Conservation (phyloP, 2,113 vertebrate genomes). For the Corapipo altera region DNA sequence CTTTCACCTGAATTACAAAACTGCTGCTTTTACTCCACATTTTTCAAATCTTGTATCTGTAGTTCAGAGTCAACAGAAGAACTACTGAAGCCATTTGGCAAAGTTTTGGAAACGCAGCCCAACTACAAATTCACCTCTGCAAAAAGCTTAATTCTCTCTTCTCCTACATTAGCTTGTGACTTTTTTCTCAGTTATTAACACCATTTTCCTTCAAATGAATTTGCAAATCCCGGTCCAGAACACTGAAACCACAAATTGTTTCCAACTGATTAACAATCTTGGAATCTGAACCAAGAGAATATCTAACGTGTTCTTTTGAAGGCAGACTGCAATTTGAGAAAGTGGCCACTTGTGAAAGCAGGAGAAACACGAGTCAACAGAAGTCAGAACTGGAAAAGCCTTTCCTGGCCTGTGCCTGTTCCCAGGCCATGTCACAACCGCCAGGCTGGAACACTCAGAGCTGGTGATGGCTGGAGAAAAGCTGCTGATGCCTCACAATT, state of each 20-base stretch:
- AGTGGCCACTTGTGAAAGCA: neutral
- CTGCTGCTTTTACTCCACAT: neutral
- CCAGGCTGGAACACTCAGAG: neutral
- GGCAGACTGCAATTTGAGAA: neutral
- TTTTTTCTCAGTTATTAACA: neutral
- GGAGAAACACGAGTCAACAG: neutral
- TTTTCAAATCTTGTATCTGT: neutral
- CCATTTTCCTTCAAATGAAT: neutral
- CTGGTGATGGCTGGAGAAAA: conserved; percentile 15
- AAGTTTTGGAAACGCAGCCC: neutral
- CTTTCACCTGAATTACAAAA: neutral
- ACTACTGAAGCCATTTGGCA: neutral
- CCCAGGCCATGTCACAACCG: neutral
- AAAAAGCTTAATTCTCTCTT: neutral
- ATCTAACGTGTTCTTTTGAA: neutral
- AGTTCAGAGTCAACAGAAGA: neutral
- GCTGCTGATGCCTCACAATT: conserved; percentile 37
- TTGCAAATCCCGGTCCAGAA: neutral
- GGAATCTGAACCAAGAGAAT: neutral
- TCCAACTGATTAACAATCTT: neutral
- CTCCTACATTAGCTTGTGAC: neutral
- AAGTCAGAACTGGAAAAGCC: neutral
- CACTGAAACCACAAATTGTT: neutral
- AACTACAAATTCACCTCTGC: neutral
- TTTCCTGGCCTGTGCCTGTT: neutral